Conservation (phyloP, 92 coral and sea anemone species). For the Palythoa grandis region DNA sequence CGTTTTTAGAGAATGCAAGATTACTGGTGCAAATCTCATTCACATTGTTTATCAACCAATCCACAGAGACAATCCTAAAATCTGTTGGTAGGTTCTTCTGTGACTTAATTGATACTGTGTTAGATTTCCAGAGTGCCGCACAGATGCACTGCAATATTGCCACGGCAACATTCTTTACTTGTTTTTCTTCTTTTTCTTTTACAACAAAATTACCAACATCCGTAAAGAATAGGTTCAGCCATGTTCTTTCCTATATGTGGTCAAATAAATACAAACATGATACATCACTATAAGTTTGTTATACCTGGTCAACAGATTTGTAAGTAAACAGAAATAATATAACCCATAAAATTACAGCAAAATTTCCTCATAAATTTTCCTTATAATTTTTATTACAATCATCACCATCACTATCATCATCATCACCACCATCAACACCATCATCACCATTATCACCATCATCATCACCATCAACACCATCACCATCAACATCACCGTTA, state of each 20-base stretch:
- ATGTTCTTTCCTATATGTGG: slow-evolving; percentile 22
- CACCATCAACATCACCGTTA: too few relatives aligned
- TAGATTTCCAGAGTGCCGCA: slow-evolving; percentile 11
- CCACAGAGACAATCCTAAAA: slow-evolving; percentile 22
- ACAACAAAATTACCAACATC: slow-evolving; percentile 10
- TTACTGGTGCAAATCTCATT: slow-evolving; percentile 22
- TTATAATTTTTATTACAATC: too few relatives aligned
- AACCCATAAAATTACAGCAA: too few relatives aligned
- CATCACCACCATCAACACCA: too few relatives aligned
- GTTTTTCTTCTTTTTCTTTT: not conserved
- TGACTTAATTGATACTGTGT: not conserved
- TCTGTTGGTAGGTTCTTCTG: slow-evolving; percentile 4
- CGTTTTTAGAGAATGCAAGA: not conserved
- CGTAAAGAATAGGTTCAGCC: slow-evolving; percentile 15
- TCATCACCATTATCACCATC: too few relatives aligned
- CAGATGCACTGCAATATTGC: not conserved
- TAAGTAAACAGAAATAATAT: too few relatives aligned
- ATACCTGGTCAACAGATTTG: not conserved
- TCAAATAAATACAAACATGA: not conserved
- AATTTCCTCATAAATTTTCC: too few relatives aligned
- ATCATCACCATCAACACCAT: too few relatives aligned
- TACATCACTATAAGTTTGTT: too few relatives aligned
- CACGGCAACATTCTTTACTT: not conserved
- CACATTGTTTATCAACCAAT: slow-evolving; percentile 22
- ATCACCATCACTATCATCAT: too few relatives aligned